Conservation (phyloP, 1,140 invertebrate species). For the Drosophila littoralis region DNA sequence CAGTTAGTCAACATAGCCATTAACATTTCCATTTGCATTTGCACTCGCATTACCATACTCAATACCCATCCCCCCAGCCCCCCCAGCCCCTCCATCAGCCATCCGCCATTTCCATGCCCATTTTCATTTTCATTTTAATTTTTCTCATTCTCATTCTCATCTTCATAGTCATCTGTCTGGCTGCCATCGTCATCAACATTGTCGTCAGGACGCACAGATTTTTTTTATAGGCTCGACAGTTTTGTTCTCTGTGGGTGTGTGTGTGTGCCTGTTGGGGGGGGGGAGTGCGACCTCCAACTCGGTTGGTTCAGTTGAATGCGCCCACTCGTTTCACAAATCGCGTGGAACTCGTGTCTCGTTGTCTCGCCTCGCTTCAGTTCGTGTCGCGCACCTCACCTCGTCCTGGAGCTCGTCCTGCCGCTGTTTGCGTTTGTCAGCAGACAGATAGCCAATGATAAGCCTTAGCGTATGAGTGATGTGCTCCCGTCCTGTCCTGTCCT, state of each 20-base stretch:
- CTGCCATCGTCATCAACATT: constrained; percentile 46
- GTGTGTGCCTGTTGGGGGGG: background rate
- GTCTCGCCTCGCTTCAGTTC: constrained; percentile 12
- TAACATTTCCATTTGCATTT: constrained; percentile 47
- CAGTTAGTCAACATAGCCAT: constrained; percentile 43
- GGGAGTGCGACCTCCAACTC: constrained; percentile 7
- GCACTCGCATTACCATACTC: constrained; percentile 15
- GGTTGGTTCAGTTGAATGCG: constrained; percentile 25
- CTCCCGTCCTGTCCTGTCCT: constrained; percentile 18
- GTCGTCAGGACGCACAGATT: constrained; percentile 46
- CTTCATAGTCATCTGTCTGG: constrained; percentile 35
- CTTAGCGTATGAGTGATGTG: constrained; percentile 58
- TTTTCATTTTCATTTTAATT: background rate
- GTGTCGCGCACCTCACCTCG: constrained; percentile 21
- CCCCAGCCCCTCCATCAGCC: no score
- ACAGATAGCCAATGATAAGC: constrained; percentile 66
- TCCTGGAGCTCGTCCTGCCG: constrained; percentile 16
- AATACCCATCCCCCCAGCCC: background rate
- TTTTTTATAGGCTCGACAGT: constrained; percentile 48
- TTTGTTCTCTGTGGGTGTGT: background rate
- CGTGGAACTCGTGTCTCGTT: constrained; percentile 19
- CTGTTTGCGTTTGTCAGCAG: constrained; percentile 55
- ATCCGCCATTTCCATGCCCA: background rate
- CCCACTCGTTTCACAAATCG: constrained; percentile 34
- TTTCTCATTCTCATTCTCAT: constrained; percentile 6